Base-by-base conservation (phyloP, 2,888 invertebrate genomes). In the Rhagophthalmus giganteus region DNA sequence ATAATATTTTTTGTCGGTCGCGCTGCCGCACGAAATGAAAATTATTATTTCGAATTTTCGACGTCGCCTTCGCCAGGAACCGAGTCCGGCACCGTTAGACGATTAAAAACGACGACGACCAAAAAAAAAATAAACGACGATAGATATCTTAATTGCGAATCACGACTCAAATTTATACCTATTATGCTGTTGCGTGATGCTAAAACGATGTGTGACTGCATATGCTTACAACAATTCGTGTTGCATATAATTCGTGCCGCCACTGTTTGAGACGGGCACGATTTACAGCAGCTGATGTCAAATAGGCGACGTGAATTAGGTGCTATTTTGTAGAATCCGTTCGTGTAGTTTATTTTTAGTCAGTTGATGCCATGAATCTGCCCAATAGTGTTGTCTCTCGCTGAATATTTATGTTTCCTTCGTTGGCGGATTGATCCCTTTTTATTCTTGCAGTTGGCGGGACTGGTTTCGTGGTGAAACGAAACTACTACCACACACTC, bases 341-440 rank as follows among this genome's bases (percentile, higher is more conserved):
- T 51, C 60, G 55, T 54, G 56, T 58, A 58, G 60, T 60, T 60
- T 60, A 60, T 60, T 60, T 60, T 60, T 58, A 57, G 56, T 49
- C 35, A 48, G 54, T 55, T 51, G 58, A 56, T 60, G 60, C 56
- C 52, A 60, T 60, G 58, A 60, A 60, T 60, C 60, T 60, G 60
- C 57, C 56, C 59, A 55, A 60, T 57, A 60, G 57, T 58, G 54
- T 60, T 60, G 58, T 60, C 59, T 58, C 54, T 50, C 59, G 47
- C 55, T 50, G 56, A 59, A 60, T 58, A 60, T 60, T 62, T 62
- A 60, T 62, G 62, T 60, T 57, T 60, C 58, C 59, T 60, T 54
- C 54, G 55, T 52, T 57, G 57, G 55, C 56, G 58, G 60, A 62
- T 62, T 62, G 60, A 60, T 62, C 59, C 57, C 60, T 57, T 62